Conservation (phyloP, 2,797 vertebrate genomes). For the Pygocentrus nattereri region DNA sequence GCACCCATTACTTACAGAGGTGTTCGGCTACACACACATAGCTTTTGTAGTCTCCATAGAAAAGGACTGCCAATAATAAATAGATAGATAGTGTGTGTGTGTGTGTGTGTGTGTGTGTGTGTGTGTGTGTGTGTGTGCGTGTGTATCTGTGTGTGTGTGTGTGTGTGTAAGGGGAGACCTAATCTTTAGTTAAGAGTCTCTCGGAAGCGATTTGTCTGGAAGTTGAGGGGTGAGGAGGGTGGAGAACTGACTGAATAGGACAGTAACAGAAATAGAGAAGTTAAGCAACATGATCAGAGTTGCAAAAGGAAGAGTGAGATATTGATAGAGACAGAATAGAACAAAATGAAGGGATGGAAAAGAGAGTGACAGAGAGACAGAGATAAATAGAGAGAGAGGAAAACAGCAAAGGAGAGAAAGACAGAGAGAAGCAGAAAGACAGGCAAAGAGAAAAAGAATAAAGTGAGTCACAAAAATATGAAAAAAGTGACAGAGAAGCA, state of each 20-base stretch:
- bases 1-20: too few species aligned
- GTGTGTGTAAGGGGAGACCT: not conserved
- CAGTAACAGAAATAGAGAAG: constrained; percentile 43
- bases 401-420: constrained; percentile 5
- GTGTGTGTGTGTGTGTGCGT: constrained; percentile 10
- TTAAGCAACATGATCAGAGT: constrained; percentile 49
- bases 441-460: too few species aligned
- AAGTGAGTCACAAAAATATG: too few species aligned
- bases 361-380: not conserved
- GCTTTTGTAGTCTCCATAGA: too few species aligned
- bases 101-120: not conserved
- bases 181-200: constrained; percentile 24
- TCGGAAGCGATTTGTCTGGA: constrained; percentile 10
- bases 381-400: constrained; percentile 6
- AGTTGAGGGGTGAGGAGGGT: not conserved
- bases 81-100: too few species aligned
- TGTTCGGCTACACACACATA: too few species aligned
- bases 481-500: too few species aligned
- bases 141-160: constrained; percentile 28
- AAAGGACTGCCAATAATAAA: too few species aligned
- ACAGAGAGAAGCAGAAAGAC: too few species aligned
- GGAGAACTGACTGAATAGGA: constrained; percentile 53
- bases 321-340: constrained; percentile 25
- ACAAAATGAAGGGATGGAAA: not conserved
- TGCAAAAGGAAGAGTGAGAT: constrained; percentile 40